phyloP scores from a whole-genome alignment of 2,888 invertebrate genomes.

The Apocheima hispidaria region DNA sequence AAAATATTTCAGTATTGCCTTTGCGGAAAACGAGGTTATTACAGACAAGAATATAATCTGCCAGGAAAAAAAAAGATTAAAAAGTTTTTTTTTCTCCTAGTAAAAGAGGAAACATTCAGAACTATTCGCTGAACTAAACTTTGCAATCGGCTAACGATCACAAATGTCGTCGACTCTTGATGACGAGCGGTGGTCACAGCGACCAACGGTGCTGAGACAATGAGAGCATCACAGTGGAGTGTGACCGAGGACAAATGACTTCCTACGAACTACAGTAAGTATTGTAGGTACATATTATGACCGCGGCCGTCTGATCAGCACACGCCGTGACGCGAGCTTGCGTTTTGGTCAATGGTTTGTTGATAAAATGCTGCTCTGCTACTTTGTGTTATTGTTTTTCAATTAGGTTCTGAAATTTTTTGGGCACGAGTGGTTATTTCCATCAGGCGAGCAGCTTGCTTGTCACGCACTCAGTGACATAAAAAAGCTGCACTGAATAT shows the following conservation, averaged over 20 bases:
- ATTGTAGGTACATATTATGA: slow-evolving; percentile 56
- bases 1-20: no score
- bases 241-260: slow-evolving; percentile 70
- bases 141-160: slow-evolving; percentile 13
- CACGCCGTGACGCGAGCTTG: slow-evolving; percentile 65
- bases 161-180: slow-evolving; percentile 38
- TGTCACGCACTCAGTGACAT: no score
- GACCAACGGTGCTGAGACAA: slow-evolving; percentile 42
- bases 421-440: no score
- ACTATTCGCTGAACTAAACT: slow-evolving; percentile 7
- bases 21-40: no score
- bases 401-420: no score
- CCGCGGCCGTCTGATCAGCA: slow-evolving; percentile 66
- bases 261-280: slow-evolving; percentile 46
- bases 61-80: neutral
- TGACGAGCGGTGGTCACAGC: slow-evolving; percentile 47
- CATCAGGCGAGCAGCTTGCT: no score
- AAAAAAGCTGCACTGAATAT: no score
- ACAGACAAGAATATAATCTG: no score
- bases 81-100: no score
- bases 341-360: slow-evolving; percentile 64
- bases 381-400: no score
- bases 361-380: slow-evolving; percentile 38
- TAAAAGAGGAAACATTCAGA: no score
- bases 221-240: slow-evolving; percentile 53